Evolutionary conservation across 2,113 vertebrate genomes (phyloP), one percentile per base, ranked within the genome.

Genomic region (Pituophis catenifer): DNA sequence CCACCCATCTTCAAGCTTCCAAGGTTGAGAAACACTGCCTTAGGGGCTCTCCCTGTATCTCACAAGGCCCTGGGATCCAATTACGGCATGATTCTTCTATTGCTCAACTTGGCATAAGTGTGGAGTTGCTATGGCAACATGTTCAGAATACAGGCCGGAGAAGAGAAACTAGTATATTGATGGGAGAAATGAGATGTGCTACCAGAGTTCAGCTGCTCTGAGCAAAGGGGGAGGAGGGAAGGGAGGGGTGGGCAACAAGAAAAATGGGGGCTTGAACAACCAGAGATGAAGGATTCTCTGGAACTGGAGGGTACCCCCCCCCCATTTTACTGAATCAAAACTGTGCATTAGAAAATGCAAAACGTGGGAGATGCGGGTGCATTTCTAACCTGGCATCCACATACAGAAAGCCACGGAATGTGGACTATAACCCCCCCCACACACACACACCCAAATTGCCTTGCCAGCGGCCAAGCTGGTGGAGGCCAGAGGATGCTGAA

Each of bases 91-190:
- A 75, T 92, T 55, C 86, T 70, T 86, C 62, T 48, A 54, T 75
- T 38, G 86, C 58, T 33, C 58, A 52, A 33, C 85, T 62, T 89
- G 91, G 86, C 86, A 0, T 89, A 21, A 55, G 33, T 75, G 87
- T 75, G 59, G n/a, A 12, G 91, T 92, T 89, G 91, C 91, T n/a
- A 92, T 92, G 62, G 91, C 33, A 89, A 92, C 91, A 21, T 33
- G 23, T 17, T 70, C n/a, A 5, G 91, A 52, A 87, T 54, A 88
- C 91, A 89, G 91, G 59, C 87, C 48, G 2, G 19, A 53, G 59
- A 70, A 23, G 91, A 65, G 57, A 26, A 52, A 50, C 5, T 17
- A 15, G 19, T 54, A 23, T n/a, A 86, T 33, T 48, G 54, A 81
- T 0, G 33, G 33, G 90, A 50, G 12, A 65, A 62, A 90, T 17